Conservation (phyloP, 2,888 invertebrate genomes). For the Yponomeuta evonymella region DNA sequence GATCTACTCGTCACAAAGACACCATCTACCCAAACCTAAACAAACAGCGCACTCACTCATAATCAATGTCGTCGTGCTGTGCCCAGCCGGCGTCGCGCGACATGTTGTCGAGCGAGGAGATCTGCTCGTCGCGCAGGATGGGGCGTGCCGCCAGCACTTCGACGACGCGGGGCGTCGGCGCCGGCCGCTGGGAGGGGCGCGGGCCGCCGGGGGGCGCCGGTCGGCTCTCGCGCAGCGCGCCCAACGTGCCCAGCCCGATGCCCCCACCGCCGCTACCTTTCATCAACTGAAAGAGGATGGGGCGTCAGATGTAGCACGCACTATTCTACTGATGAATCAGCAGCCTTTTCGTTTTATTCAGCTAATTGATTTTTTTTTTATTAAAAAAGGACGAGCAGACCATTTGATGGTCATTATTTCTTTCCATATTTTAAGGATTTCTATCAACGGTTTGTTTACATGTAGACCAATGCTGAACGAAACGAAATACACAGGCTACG, state of each 20-base stretch:
- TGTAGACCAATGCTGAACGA: no score
- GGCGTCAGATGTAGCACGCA: no score
- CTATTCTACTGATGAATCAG: no score
- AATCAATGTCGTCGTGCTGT: conserved; percentile 94
- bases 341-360: no score
- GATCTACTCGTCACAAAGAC: conserved; percentile 86
- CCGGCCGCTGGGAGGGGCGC: conserved; percentile 33
- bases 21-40: no score
- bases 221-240: conserved; percentile 52
- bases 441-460: no score
- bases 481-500: no score
- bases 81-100: conserved; percentile 94
- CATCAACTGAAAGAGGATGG: conserved; percentile 46
- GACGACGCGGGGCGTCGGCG: conserved; percentile 67
- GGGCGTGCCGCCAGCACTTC: conserved; percentile 84
- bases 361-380: no score
- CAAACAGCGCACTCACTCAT: conserved; percentile 76
- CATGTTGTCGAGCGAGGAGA: conserved; percentile 94
- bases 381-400: no score
- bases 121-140: conserved; percentile 94
- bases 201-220: conserved; percentile 31
- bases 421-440: no score
- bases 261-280: conserved; percentile 69
- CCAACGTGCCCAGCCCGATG: conserved; percentile 62
- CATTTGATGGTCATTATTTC: no score